Base-by-base conservation (phyloP, 2,888 invertebrate species). In the Coenonympha glycerion region DNA sequence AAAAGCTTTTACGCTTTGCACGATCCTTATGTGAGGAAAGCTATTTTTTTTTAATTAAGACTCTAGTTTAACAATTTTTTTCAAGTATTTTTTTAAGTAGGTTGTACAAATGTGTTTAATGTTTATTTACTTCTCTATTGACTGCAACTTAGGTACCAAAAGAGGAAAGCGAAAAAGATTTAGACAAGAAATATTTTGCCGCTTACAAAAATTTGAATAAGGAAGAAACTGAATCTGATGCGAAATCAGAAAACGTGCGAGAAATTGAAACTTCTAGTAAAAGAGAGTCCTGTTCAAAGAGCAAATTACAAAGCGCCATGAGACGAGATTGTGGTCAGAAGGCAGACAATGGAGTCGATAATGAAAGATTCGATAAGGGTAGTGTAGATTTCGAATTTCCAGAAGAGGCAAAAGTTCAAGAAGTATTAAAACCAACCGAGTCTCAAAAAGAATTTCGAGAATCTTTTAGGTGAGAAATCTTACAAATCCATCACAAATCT, bases 1-100 rank as follows among this genome's bases (percentile, higher is more conserved):
- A 79, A 73, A 50, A 75, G 69, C 21, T 76, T 68, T 53, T 90
- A 88, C 52, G 64, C 74, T n/a, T 66, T 90, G 2, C 82, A 87
- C 53, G 79, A 88, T 63, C 83, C 88, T 6, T 83, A 74, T 58
- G 86, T 84, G 70, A 56, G 78, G 71, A 58, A 13, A 2, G 13
- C 8, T 22, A 34, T 21, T 37, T 34, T 4, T 11, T n/a, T 13
- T 24, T 3, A 24, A 24, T 24, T 24, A n/a, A n/a, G 6, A 24
- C 6, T 24, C 11, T 28, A 11, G 28, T 4, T 28, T 28, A 1
- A 28, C 3, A n/a, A n/a, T n/a, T n/a, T n/a, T n/a, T n/a, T n/a
- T n/a, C n/a, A n/a, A n/a, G n/a, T n/a, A n/a, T n/a, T n/a, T n/a
- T n/a, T n/a, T n/a, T n/a, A n/a, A n/a, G n/a, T n/a, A n/a, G n/a